Base-by-base conservation (phyloP, 2,113 vertebrate species). In the Nothobranchius furzeri region DNA sequence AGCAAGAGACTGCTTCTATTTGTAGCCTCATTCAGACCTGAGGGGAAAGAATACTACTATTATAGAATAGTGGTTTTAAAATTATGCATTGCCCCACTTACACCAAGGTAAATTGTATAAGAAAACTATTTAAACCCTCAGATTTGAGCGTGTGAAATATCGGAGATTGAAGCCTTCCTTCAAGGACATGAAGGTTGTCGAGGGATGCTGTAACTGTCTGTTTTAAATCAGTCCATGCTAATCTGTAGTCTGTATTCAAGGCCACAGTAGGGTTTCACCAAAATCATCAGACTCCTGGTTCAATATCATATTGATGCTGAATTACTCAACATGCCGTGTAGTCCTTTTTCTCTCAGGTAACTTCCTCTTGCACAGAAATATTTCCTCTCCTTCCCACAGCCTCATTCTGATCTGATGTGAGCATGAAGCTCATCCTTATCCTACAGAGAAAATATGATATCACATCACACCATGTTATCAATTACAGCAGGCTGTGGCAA, bases 381-480 rank as follows among this genome's bases (percentile, higher is more conserved):
- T 71, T 76, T 82, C 63, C 73, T 58, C 40, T 61, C 11, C 5
- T 54, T 64, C 50, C 25, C n/a, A 13, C 47, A 70, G 50, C 52
- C 60, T 40, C 51, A 59, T 66, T 73, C 66, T 64, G 73, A 64
- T 74, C 54, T 64, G 66, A 73, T 85, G 56, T 35, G 59, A 72
- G 69, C 77, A 76, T 62, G 70, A 17, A 65, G 55, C 60, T 73
- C 71, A 83, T 75, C 60, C 64, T 61, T 78, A 79, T 80, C 85
- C 78, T 60, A 74, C 73, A 86, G 85, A 65, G 60, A 75, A 84
- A 60, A 74, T 73, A 66, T 70, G 80, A 82, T 79, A 91, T 88
- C 90, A 78, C 76, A 85, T 85, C 78, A 76, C 45, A 70, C 66
- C 81, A 84, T 72, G 78, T 82, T 77, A 73, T 77, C 76, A 84